Conservation (phyloP, 2,113 vertebrate genomes). For the Polypterus bichir region DNA sequence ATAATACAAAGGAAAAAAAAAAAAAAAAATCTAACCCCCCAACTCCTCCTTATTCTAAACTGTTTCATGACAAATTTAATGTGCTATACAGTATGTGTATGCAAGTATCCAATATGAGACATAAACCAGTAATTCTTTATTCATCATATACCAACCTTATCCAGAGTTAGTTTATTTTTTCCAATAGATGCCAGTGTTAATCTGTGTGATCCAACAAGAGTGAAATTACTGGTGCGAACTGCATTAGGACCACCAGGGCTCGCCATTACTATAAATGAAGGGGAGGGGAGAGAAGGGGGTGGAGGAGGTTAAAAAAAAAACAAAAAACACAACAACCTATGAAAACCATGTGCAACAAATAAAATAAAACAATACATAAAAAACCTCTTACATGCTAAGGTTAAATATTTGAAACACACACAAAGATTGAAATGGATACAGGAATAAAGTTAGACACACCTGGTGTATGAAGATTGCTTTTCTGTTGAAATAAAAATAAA, state of each 20-base stretch:
- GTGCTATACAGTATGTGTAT: no score
- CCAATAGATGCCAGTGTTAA: conserved; percentile 69
- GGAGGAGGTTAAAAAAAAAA: not conserved
- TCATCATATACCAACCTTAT: conserved; percentile 64
- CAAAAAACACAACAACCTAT: no score
- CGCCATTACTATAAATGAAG: conserved; percentile 55
- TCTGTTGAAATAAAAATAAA: conserved; percentile 45
- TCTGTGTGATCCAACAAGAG: conserved; percentile 73
- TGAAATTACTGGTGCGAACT: conserved; percentile 77
- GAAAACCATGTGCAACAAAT: no score
- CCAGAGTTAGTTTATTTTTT: conserved; percentile 66
- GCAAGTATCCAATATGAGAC: not conserved
- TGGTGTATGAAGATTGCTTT: conserved; percentile 72
- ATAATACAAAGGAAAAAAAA: no score
- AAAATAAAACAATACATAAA: not conserved
- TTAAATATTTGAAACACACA: not conserved
- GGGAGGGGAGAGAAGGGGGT: not conserved
- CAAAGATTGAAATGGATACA: not conserved
- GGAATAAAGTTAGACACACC: conserved; percentile 43
- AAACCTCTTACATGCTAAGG: not conserved
- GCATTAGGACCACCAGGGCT: conserved; percentile 79
- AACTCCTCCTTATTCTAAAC: not conserved
- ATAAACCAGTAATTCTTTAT: not conserved
- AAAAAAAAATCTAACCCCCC: no score
- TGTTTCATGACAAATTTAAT: not conserved